These are phyloP conservation scores for Andrena camellia DNA, from an alignment of 2,888 invertebrate genomes.

Conservation along the genomic window DNA sequence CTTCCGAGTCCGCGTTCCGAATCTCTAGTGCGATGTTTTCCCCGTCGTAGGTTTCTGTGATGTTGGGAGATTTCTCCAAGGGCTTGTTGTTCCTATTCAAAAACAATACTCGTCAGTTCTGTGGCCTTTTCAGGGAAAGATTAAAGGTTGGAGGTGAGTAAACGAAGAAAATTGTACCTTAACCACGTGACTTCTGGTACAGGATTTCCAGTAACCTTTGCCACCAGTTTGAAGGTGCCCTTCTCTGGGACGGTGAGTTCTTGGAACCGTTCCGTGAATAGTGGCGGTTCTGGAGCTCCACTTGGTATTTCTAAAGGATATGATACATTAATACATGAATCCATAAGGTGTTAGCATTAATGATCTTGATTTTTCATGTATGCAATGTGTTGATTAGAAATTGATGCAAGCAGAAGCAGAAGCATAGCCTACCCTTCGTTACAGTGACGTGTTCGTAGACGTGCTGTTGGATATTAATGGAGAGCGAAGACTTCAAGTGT, in stretches of 20 bases:
- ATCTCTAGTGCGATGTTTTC: conserved; percentile 94
- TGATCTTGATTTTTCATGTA: not conserved
- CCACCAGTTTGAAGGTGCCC: conserved; percentile 90
- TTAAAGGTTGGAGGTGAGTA: too few relatives aligned
- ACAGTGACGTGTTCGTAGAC: conserved; percentile 47
- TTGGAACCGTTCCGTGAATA: conserved; percentile 95
- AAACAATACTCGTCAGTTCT: not conserved
- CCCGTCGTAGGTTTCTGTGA: conserved; percentile 93
- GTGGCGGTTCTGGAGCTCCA: conserved; percentile 93
- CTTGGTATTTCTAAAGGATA: conserved; percentile 89
- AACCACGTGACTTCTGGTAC: conserved; percentile 96
- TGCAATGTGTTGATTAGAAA: conserved; percentile 8
- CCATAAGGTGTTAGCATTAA: not conserved
- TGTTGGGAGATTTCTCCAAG: conserved; percentile 90
- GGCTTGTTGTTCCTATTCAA: conserved; percentile 91
- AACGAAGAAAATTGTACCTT: conserved; percentile 80
- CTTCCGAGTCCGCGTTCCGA: conserved; percentile 92
- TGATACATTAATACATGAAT: not conserved
- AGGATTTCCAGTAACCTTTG: conserved; percentile 95
- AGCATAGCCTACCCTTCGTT: conserved; percentile 63
- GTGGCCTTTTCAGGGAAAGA: too few relatives aligned
- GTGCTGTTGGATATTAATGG: conserved; percentile 64
- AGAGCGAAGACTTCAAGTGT: conserved; percentile 55
- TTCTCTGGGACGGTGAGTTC: conserved; percentile 93
- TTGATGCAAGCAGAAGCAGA: conserved; percentile 52